Base-by-base conservation (phyloP, 2,113 vertebrate genomes). In the Cariama cristata region DNA sequence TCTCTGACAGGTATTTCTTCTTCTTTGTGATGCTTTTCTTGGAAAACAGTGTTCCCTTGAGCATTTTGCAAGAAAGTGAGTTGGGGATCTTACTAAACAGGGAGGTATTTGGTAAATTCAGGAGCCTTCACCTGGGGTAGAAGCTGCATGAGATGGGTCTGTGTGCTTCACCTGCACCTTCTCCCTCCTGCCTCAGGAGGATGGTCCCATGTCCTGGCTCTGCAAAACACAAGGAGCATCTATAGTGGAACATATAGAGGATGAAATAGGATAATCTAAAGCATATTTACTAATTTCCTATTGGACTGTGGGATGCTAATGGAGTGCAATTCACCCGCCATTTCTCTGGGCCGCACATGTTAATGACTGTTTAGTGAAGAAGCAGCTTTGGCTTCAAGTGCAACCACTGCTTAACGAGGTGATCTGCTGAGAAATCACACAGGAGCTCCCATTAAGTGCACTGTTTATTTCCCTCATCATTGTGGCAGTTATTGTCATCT, bases 261-360 rank as follows among this genome's bases (percentile, higher is more conserved):
- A 47, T 11, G 17, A 13, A 47, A 40, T 11, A 12, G 47, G 22
- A 23, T 22, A 4, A 21, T 18, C 44, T 3, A 6, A 14, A 50
- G 33, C 3, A 21, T 2, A 13, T 2, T 55, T 32, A 11, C 33
- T 7, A 0, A 24, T 35, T 56, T 42, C 33, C 40, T 5, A 1
- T 6, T 1, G 19, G 50, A 17, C 38, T 22, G 11, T 3, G n/a
- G 24, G n/a, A 5, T 1, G 2, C 9, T 58, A 6, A 1, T 2
- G 26, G 40, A 33, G 27, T 3, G 0, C 9, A 4, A 33, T 45
- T 15, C 33, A 19, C 23, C 47, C 5, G 0, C 17, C 1, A 2
- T 8, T 15, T 7, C 44, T 26, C 59, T 6, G 28, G 19, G 3
- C 13, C 10, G n/a, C 7, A 0, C 0, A 0, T 14, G 52, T 12